Base-by-base conservation (phyloP, 1,140 invertebrate genomes). In the Nixonia krombeini region DNA sequence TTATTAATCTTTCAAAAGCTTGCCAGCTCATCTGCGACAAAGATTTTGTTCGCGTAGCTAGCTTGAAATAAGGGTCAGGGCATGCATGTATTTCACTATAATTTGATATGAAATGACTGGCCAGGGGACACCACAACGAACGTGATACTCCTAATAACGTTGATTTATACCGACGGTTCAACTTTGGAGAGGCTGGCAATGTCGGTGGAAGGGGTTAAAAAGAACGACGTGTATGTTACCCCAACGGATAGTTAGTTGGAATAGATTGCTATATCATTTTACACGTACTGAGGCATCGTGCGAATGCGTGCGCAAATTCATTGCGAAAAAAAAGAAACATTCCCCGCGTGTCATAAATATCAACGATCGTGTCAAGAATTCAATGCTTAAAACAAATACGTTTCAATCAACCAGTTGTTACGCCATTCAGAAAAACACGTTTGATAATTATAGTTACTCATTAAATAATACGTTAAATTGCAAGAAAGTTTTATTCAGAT, bases 231-330 rank as follows among this genome's bases (percentile, higher is more conserved):
- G 57, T 66, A 61, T 52, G 74, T 75, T 79, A 75, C 65, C 68
- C 75, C 73, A 75, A 69, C 56, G 68, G 74, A 67, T 79, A 79
- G 79, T 83, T 82, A 81, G 81, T 80, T 82, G 78, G 66, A 81
- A 84, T 84, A 79, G 78, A 84, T 84, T 83, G 78, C 82, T 72
- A 73, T 83, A 82, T 84, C 80, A 65, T 74, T 74, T 84, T 83
- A 82, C 80, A 73, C 61, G 72, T 72, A 67, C 67, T 63, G 38
- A 51, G 33, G 31, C 70, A 66, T 71, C 69, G 67, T 51, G 52
- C 72, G 63, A 53, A 74, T 73, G 70, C 46, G 57, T 51, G 49
- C 63, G 64, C 72, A 70, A 53, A 63, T 62, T 63, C 46, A 31
- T 51, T 29, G 29, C 33, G 4, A 61, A 61, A 61, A 61, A 44